Conservation (phyloP, 2,797 vertebrate genomes). For the Oreortyx pictus region DNA sequence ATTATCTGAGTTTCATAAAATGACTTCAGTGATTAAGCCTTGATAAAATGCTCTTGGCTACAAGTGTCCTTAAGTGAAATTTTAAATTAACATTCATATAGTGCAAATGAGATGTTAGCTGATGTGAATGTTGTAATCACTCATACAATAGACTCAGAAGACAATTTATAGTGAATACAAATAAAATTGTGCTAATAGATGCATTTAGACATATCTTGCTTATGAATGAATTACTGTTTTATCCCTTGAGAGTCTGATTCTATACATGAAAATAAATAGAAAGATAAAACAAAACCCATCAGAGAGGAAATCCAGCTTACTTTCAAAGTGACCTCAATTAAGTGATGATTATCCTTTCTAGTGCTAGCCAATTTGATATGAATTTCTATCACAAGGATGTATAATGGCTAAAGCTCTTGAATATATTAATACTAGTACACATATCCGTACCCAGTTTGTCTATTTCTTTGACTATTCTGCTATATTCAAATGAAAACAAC, state of each 20-base stretch:
- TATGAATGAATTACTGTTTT: not conserved
- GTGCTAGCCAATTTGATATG: not conserved
- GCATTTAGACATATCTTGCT: not conserved
- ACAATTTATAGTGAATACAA: not conserved
- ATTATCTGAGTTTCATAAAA: not conserved
- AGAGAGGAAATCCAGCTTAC: not conserved
- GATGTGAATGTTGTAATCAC: not conserved
- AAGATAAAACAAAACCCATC: not conserved
- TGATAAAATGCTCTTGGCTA: not conserved
- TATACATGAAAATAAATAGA: not conserved
- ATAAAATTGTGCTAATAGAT: not conserved
- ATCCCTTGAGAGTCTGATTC: not conserved
- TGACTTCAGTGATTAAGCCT: not conserved
- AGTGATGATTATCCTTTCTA: not conserved
- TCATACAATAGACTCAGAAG: not conserved
- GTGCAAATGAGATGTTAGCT: not conserved
- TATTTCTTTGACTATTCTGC: not conserved
- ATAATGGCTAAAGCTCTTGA: not conserved
- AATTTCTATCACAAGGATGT: not conserved
- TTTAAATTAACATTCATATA: not conserved
- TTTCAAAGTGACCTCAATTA: constrained; percentile 7
- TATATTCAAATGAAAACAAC: not conserved
- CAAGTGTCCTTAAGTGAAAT: not conserved
- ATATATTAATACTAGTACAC: not conserved
- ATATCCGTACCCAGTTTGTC: not conserved